Conservation (phyloP, 2,888 invertebrate species). For the Cryptus viduatorius region DNA sequence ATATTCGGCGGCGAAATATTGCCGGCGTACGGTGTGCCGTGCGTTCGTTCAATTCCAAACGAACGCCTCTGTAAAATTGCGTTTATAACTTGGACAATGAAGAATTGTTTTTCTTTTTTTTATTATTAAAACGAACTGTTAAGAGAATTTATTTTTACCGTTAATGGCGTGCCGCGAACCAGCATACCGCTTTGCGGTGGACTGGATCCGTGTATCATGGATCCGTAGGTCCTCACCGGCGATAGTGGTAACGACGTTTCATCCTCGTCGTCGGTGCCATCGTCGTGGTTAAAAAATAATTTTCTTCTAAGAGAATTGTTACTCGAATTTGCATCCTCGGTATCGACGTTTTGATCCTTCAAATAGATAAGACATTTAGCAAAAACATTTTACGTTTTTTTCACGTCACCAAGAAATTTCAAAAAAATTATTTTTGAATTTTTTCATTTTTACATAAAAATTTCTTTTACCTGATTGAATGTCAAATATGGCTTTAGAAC, state of each 20-base stretch:
- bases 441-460: too few relatives aligned
- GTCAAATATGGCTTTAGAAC: conserved; percentile 88
- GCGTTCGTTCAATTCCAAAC: conserved; percentile 69
- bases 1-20: conserved; percentile 78
- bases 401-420: too few relatives aligned
- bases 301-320: conserved; percentile 82
- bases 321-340: conserved; percentile 80
- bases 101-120: neutral
- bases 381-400: too few relatives aligned
- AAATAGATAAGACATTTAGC: conserved; percentile 32
- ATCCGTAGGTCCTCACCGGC: conserved; percentile 74
- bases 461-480: conserved; percentile 84
- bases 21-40: conserved; percentile 75
- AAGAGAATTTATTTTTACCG: conserved; percentile 71
- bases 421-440: too few relatives aligned
- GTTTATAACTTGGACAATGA: too few relatives aligned
- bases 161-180: conserved; percentile 78
- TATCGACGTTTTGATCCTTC: conserved; percentile 81
- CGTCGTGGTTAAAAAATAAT: conserved; percentile 79
- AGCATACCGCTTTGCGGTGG: conserved; percentile 82
- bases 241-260: conserved; percentile 75
- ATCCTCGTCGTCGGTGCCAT: conserved; percentile 75
- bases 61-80: conserved; percentile 66
- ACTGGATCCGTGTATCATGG: conserved; percentile 72
- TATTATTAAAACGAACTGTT: too few relatives aligned